Evolutionary conservation across 2,888 invertebrate genomes (phyloP), one percentile per base, ranked within the genome.

Genomic region (Eupelmus urozonus): DNA sequence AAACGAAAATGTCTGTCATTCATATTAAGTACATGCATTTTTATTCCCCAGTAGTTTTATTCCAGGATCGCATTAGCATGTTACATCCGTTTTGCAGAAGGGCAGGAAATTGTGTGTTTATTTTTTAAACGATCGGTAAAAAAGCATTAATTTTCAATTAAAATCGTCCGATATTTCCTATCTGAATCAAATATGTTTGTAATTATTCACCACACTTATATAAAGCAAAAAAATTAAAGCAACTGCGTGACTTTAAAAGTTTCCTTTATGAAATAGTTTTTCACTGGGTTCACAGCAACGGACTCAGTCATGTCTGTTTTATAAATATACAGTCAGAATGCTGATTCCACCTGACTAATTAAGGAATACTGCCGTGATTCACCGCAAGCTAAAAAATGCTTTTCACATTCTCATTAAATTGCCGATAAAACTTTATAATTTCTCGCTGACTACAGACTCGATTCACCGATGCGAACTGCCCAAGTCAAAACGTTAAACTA

Each of bases 351-450:
- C 53, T 40, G 62, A 51, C 34, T 62, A 59, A 70, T 59, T 45
- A 40, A 71, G 40, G 51, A 71, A 71, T 62, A 29, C 40, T 62
- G 51, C 13, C 25, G 51, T 62, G 27, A 71, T 62, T 71, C 62
- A 53, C 25, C 0, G 13, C 34, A 40, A 62, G 23, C 53, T 59
- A 20, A n/a, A 29, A 49, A 60, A 60, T 45, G 7, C 34, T 40
- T 25, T 53, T 49, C 9, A 42, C 18, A 23, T 51, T 49, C n/a
- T 40, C 53, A 9, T 53, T 62, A 40, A 16, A 20, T 23, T 42
- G n/a, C 3, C 25, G 53, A 51, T 53, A 65, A 65, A 65, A 65
- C 1, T 18, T 27, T 27, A 29, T 13, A 23, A 7, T 51, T 65
- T 65, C 65, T 51, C 18, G 13, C 27, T 27, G 16, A 45, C 45